These are phyloP conservation scores for Ascidia mentula DNA, from an alignment of 23 tunicate species.

Conservation along the genomic window DNA sequence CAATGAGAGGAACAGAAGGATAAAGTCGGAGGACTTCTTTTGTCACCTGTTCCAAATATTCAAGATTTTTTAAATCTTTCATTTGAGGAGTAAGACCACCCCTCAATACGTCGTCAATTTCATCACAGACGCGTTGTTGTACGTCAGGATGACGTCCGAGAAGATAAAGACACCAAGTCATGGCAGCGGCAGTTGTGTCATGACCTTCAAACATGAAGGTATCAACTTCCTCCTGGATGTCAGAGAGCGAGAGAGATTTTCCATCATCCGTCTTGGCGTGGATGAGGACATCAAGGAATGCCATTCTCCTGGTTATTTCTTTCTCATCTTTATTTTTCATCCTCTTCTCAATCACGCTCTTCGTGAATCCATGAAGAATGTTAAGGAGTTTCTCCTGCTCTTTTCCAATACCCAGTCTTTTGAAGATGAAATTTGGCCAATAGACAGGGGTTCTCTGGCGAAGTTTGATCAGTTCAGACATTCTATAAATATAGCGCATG, in stretches of 20 bases:
- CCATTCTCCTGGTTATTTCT: background rate
- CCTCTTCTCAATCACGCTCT: slow-evolving; percentile 36
- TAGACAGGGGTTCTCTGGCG: slow-evolving; percentile 63
- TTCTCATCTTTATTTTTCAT: background rate
- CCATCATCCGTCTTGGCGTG: slow-evolving; percentile 66
- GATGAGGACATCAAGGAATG: slow-evolving; percentile 78
- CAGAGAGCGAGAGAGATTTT: slow-evolving; percentile 56
- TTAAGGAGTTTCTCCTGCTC: slow-evolving; percentile 27
- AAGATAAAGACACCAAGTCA: slow-evolving; percentile 86
- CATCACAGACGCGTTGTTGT: slow-evolving; percentile 61
- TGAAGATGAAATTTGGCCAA: slow-evolving; percentile 44
- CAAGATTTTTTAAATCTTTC: slow-evolving; percentile 69
- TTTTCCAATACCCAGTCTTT: slow-evolving; percentile 32
- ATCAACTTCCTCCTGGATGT: slow-evolving; percentile 94
- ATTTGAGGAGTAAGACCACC: slow-evolving; percentile 44
- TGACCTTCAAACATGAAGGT: slow-evolving; percentile 97
- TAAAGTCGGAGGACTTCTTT: slow-evolving; percentile 77
- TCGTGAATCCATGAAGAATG: slow-evolving; percentile 47
- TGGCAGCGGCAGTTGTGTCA: slow-evolving; percentile 98
- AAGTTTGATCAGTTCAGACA: slow-evolving; percentile 43
- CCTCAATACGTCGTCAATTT: slow-evolving; percentile 74
- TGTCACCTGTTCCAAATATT: slow-evolving; percentile 74
- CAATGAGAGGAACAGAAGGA: slow-evolving; percentile 93
- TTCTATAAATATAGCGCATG: slow-evolving; percentile 12
- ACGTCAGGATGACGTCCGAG: slow-evolving; percentile 69